Percentiles rank a stretch among this genome's conserved stretches.
Conservation (phyloP, 2,113 vertebrate genomes). For the Brachypodius melanocephalos region DNA sequence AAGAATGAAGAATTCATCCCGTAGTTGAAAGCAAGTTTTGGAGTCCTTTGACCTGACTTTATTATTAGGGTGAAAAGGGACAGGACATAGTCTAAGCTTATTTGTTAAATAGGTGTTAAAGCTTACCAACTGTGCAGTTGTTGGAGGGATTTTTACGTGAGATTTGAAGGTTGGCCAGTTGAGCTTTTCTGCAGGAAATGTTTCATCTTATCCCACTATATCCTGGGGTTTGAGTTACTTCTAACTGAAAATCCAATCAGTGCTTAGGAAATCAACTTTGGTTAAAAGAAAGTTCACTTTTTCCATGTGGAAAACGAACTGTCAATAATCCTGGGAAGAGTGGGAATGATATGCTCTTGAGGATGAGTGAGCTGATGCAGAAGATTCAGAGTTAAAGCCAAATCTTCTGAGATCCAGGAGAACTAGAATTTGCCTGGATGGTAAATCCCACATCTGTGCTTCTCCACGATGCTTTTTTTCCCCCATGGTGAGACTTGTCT, state of each 20-base stretch:
- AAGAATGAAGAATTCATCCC: neutral
- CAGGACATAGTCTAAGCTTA: neutral
- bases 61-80: neutral
- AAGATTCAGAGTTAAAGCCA: neutral
- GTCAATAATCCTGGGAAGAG: neutral
- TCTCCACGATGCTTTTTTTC: neutral
- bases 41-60: neutral
- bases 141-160: neutral
- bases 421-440: neutral
- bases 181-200: neutral
- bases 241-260: neutral
- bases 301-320: accelerated
- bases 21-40: neutral
- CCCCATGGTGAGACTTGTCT: neutral
- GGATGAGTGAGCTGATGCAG: neutral
- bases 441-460: neutral
- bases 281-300: neutral
- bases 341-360: neutral
- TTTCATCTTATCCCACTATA: neutral
- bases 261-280: neutral
- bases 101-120: neutral
- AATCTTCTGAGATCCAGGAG: neutral
- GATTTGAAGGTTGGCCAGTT: neutral
- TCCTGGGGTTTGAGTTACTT: neutral
- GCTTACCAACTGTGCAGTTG: neutral